Evolutionary conservation across 2,888 invertebrate species (phyloP).

Genomic region (Rhagium mordax): DNA sequence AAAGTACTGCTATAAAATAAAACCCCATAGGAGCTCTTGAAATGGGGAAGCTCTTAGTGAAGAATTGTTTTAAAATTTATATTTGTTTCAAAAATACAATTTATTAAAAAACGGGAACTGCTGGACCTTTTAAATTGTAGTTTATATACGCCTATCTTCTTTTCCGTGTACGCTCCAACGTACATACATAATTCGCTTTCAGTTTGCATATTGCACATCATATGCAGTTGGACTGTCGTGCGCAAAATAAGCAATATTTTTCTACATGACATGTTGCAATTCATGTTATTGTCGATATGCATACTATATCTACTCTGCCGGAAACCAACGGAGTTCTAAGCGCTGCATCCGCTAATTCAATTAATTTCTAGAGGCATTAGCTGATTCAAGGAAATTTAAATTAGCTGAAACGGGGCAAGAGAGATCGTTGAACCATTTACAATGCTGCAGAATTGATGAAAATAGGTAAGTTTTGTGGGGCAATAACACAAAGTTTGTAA

Average conservation of each 20-base stretch:
- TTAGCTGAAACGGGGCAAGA: neutral
- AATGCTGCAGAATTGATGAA: neutral
- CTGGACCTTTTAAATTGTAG: too few relatives aligned
- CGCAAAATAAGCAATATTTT: neutral
- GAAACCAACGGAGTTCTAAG: neutral
- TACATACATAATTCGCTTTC: neutral
- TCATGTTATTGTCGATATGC: neutral
- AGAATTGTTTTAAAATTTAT: too few relatives aligned
- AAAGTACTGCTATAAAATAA: too few relatives aligned
- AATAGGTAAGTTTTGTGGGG: neutral
- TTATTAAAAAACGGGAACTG: too few relatives aligned
- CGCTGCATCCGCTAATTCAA: neutral
- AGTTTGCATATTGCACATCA: neutral
- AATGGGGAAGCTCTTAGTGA: too few relatives aligned
- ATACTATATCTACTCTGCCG: neutral
- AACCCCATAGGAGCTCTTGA: too few relatives aligned
- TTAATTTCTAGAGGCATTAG: neutral
- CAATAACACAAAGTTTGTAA: neutral
- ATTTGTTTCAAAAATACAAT: too few relatives aligned
- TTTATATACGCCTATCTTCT: neutral
- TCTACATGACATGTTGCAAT: neutral
- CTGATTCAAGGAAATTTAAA: neutral
- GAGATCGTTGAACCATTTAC: neutral
- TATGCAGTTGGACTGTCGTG: neutral
- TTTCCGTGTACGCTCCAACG: neutral